Evolutionary conservation across 2,113 vertebrate species (phyloP).

Genomic region (Hucho hucho): DNA sequence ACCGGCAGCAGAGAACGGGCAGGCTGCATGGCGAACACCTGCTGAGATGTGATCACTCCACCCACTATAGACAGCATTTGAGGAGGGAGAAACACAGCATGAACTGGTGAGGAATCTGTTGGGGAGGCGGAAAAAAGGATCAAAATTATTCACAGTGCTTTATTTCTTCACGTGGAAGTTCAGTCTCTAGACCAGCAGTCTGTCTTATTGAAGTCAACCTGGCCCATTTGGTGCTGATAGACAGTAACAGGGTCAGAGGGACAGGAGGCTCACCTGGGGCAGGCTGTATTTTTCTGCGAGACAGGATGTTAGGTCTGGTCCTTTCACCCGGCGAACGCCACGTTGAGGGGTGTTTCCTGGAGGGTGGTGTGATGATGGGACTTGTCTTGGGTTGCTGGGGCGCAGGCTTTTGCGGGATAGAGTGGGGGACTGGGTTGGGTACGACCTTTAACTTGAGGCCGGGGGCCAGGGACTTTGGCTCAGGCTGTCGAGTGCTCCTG

Average conservation of each 20-base stretch:
- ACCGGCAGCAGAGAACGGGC: constrained; percentile 13
- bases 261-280: not conserved
- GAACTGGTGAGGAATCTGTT: not conserved
- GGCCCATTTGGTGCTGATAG: not conserved
- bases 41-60: constrained; percentile 71
- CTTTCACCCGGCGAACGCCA: constrained; percentile 41
- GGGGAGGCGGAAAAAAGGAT: not conserved
- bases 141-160: not conserved
- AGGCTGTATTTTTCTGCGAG: constrained; percentile 62
- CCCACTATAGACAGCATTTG: constrained; percentile 52
- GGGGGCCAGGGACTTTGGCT: not conserved
- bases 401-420: not conserved
- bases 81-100: not conserved
- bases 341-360: constrained; percentile 3
- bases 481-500: not conserved
- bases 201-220: no score
- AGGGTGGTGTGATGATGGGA: not conserved
- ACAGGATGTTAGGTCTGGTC: constrained; percentile 81
- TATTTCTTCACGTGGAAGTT: not conserved
- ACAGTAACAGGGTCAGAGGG: not conserved
- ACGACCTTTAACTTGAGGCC: no score
- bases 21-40: constrained; percentile 66
- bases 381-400: not conserved
- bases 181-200: no score
- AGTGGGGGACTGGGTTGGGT: not conserved